These are phyloP conservation scores for Papilio polyxenes DNA, from an alignment of 1,140 invertebrate genomes.

Conservation along the genomic window DNA sequence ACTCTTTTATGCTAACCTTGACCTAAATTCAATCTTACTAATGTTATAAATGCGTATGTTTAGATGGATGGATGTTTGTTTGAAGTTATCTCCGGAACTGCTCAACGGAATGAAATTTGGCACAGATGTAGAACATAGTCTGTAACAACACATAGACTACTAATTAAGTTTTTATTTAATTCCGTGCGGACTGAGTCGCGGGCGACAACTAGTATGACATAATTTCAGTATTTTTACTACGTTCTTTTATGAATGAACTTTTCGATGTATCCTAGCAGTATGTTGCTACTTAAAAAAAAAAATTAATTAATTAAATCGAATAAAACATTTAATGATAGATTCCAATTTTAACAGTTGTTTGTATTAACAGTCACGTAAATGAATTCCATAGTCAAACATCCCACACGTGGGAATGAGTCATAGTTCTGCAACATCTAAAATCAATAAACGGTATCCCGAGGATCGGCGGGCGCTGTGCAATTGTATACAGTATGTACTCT, in stretches of 20 bases:
- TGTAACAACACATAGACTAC: too few species aligned
- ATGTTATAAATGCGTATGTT: background rate
- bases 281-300: too few species aligned
- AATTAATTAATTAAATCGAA: background rate
- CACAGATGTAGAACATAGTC: too few species aligned
- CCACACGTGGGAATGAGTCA: constrained; percentile 60
- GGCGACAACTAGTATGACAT: background rate
- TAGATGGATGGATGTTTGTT: too few species aligned
- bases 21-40: background rate
- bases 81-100: too few species aligned
- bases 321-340: background rate
- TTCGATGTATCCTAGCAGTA: too few species aligned
- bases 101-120: too few species aligned
- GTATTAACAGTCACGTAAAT: constrained; percentile 1
- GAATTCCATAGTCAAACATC: constrained; percentile 7
- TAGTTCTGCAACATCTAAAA: constrained; percentile 69
- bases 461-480: constrained; percentile 47
- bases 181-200: too few species aligned
- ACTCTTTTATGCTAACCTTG: background rate
- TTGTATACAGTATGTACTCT: constrained; percentile 53
- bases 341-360: background rate
- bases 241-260: too few species aligned
- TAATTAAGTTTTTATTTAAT: too few species aligned
- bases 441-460: constrained; percentile 63
- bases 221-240: background rate